Conservation (phyloP, 2,888 invertebrate species). For the Hemistola chrysoprasaria region DNA sequence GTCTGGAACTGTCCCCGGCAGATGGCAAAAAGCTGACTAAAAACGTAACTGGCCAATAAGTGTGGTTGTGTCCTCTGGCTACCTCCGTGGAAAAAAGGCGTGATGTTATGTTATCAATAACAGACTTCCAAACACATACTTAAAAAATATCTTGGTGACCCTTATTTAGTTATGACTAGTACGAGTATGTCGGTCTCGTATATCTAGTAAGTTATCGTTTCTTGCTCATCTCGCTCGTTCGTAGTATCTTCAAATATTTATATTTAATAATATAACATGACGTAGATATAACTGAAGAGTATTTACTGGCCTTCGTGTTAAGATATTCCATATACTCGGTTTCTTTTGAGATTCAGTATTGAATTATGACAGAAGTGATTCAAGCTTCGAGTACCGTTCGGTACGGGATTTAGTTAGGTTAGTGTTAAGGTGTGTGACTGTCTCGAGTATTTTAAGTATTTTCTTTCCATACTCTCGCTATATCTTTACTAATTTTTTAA, state of each 20-base stretch:
- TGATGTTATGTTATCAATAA: too few species aligned
- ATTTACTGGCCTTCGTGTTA: constrained; percentile 74
- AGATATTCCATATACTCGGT: constrained; percentile 55
- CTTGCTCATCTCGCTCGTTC: constrained; percentile 71
- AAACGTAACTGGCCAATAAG: too few species aligned
- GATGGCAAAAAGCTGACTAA: too few species aligned
- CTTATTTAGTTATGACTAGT: too few species aligned
- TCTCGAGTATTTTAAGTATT: constrained; percentile 53
- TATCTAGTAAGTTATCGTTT: constrained; percentile 46
- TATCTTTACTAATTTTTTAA: constrained; percentile 40
- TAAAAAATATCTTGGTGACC: too few species aligned
- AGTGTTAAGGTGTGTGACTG: constrained; percentile 70
- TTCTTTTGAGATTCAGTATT: constrained; percentile 45
- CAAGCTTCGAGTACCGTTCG: constrained; percentile 52
- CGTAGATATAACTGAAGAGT: constrained; percentile 70
- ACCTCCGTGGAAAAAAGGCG: too few species aligned
- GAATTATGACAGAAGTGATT: constrained; percentile 34
- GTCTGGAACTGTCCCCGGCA: too few species aligned
- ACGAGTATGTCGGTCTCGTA: constrained; percentile 23
- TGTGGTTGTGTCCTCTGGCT: too few species aligned
- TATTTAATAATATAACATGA: constrained; percentile 69
- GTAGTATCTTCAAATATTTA: constrained; percentile 57
- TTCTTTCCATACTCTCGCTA: constrained; percentile 50
- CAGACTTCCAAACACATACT: too few species aligned
- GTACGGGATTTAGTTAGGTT: constrained; percentile 65